Conservation (phyloP, 2,888 invertebrate genomes). For the Perizoma affinitatum region DNA sequence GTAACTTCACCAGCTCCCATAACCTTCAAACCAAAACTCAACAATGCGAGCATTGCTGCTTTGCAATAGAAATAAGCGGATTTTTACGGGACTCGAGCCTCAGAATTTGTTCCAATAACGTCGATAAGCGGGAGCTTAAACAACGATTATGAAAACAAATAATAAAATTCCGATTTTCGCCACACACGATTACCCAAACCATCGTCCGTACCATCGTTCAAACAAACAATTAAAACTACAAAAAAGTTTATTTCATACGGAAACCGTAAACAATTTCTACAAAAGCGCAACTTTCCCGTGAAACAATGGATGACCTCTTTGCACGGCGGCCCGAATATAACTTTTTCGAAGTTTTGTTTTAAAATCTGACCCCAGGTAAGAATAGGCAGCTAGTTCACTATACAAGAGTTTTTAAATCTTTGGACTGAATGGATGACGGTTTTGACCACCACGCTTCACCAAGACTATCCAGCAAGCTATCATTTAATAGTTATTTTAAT, state of each 20-base stretch:
- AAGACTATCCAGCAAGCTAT: no score
- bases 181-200: conserved; percentile 2
- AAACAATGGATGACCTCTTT: conserved; percentile 33
- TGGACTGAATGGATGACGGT: no score
- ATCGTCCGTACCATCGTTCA: neutral
- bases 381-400: neutral
- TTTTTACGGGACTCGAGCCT: no score
- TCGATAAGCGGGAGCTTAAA: no score
- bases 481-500: no score
- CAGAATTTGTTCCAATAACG: no score
- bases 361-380: conserved; percentile 1
- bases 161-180: neutral
- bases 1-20: no score
- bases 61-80: no score
- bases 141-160: neutral
- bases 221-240: conserved; percentile 29
- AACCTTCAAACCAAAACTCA: no score
- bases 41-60: no score
- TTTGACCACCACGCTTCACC: no score
- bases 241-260: conserved; percentile 26
- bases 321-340: conserved; percentile 27
- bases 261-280: conserved; percentile 29
- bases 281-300: conserved; percentile 28
- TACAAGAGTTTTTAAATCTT: no score
- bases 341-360: conserved; percentile 31